These are phyloP conservation scores for Magallana gigas DNA, from an alignment of 1,140 invertebrate species.

Conservation along the genomic window DNA sequence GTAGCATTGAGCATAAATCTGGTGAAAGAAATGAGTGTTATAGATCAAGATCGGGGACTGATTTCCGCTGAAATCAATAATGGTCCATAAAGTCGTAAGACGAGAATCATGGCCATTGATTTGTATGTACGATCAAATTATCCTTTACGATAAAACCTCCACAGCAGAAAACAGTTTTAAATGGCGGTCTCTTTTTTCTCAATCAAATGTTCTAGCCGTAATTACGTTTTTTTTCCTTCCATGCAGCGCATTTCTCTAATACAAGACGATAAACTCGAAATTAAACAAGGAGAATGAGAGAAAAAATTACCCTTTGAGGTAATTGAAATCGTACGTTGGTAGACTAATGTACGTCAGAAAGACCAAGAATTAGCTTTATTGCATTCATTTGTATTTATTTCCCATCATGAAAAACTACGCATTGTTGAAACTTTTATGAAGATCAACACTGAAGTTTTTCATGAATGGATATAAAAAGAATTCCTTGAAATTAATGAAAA, in stretches of 20 bases:
- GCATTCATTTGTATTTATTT: background rate
- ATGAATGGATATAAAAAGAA: background rate
- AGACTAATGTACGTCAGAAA: conserved; percentile 32
- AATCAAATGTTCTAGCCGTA: conserved; percentile 11
- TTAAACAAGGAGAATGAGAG: conserved; percentile 40
- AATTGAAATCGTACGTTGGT: conserved; percentile 15
- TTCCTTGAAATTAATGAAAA: background rate
- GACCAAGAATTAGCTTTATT: conserved; percentile 36
- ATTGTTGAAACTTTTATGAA: conserved; percentile 19
- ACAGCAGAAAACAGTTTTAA: conserved; percentile 38
- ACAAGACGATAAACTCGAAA: conserved; percentile 27
- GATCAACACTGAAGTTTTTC: background rate
- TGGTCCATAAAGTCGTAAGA: conserved; percentile 41
- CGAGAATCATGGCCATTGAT: conserved; percentile 40
- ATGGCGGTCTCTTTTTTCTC: background rate
- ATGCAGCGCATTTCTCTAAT: conserved; percentile 19
- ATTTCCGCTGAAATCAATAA: conserved; percentile 28
- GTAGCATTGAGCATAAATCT: conserved; percentile 35
- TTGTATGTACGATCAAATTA: conserved; percentile 46
- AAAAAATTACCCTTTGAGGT: conserved; percentile 30
- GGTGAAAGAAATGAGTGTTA: conserved; percentile 39
- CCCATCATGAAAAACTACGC: background rate
- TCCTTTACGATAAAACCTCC: conserved; percentile 20
- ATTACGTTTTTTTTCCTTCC: conserved; percentile 16
- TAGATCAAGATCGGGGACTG: conserved; percentile 31